Base-by-base conservation (phyloP, 2,797 vertebrate genomes). In the Sebastolobus altivelis region DNA sequence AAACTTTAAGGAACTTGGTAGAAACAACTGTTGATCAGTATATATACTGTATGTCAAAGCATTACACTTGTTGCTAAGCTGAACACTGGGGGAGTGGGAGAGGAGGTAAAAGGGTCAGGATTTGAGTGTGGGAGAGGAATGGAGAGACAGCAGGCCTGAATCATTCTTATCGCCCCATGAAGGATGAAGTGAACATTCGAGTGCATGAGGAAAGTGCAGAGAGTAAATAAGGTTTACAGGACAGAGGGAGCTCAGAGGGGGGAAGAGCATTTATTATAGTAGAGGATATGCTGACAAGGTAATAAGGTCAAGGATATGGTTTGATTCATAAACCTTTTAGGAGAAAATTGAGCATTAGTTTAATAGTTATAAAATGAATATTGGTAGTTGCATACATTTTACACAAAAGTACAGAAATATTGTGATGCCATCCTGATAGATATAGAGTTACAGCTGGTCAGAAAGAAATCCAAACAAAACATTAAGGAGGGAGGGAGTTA, bases 141-240 rank as follows among this genome's bases (percentile, higher is more conserved):
- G 59, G 46, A 79, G 52, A 86, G 82, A 77, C 81, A 80, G 81
- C 67, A 59, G 82, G 63, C 13, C 52, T 81, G 70, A 83, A 77
- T 87, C 84, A 77, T 81, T 77, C 75, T 90, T 91, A 89, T 94
- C 88, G 2, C 38, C 35, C 31, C 16, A n/a, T 63, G 65, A 83
- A 54, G 49, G 68, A 77, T 76, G 71, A 86, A 6, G 66, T 65
- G 84, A 77, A 81, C 43, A 27, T 27, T 46, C 4, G 13, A 82
- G 58, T 33, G 43, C 75, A 59, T 8, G 10, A 71, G 59, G 60
- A 65, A 82, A 85, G 59, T 49, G 72, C 70, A 73, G 60, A 31
- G 59, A 82, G 79, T 38, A 60, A 79, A 73, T 66, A 59, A 10
- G 18, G 25, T 65, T 60, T 79, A 5, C 20, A 14, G 55, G 20